These are phyloP conservation scores for Propithecus coquereli DNA, from an alignment of 2,113 vertebrate genomes.

Conservation along the genomic window DNA sequence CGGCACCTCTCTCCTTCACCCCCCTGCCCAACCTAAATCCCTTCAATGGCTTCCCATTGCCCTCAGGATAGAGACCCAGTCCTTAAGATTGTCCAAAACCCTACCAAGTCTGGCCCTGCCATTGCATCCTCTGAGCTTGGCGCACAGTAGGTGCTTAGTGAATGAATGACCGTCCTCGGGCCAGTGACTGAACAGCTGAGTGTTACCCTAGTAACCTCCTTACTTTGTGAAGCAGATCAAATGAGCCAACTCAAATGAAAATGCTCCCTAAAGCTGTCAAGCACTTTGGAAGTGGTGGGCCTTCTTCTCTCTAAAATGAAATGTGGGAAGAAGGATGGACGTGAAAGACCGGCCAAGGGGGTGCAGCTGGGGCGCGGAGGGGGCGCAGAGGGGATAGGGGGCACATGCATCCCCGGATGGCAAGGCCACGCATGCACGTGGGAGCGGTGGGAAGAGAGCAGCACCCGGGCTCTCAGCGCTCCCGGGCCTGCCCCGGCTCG, in stretches of 20 bases:
- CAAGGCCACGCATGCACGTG: accelerated
- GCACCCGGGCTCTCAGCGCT: neutral
- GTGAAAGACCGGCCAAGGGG: neutral
- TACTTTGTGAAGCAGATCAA: neutral
- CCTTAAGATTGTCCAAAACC: neutral
- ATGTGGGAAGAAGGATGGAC: accelerated
- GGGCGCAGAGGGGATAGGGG: accelerated
- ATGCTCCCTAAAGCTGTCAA: neutral
- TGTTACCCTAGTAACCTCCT: neutral
- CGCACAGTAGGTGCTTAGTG: neutral
- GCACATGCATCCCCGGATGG: neutral
- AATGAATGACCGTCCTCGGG: neutral
- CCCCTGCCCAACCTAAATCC: neutral
- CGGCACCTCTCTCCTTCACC: neutral
- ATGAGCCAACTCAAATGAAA: neutral
- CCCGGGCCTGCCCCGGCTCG: neutral
- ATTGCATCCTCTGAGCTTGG: neutral
- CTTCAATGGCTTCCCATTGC: neutral
- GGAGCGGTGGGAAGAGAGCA: neutral
- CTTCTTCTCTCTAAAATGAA: neutral
- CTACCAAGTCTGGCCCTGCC: neutral
- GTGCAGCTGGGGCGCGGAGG: neutral
- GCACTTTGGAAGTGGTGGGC: accelerated
- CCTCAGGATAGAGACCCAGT: neutral
- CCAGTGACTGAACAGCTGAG: neutral